Percentiles rank a stretch among this genome's conserved stretches.
Conservation (phyloP, 2,888 invertebrate species). For the Homarus gammarus region DNA sequence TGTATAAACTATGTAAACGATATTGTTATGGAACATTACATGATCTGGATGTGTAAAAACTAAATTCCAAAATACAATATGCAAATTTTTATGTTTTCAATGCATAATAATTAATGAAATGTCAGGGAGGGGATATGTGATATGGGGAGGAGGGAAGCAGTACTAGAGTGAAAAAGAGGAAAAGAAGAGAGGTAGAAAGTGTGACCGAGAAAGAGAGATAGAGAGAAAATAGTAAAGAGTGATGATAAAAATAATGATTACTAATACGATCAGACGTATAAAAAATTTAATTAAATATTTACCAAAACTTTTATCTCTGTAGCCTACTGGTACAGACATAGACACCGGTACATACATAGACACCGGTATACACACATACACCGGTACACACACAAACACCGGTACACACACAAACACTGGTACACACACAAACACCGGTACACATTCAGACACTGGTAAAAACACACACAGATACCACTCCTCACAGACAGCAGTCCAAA, state of each 20-base stretch:
- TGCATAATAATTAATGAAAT: not conserved
- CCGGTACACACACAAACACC: conserved; percentile 8
- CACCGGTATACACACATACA: too few species aligned
- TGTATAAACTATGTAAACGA: conserved; percentile 1
- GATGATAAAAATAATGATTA: not conserved
- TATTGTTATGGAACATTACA: not conserved
- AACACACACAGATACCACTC: not conserved
- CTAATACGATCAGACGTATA: too few species aligned
- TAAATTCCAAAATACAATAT: not conserved
- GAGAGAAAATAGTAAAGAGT: not conserved
- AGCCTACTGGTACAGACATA: too few species aligned
- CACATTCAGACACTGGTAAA: not conserved
- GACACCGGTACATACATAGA: not conserved
- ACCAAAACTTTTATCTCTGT: too few species aligned
- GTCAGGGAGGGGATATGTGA: not conserved
- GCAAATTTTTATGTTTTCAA: conserved; percentile 1
- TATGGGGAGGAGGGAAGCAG: not conserved
- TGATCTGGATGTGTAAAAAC: not conserved
- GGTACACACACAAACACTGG: not conserved
- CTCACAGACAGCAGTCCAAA: not conserved
- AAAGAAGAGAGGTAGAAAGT: not conserved
- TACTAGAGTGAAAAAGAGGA: not conserved
- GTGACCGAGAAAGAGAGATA: not conserved
- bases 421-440: not conserved
- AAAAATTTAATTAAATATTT: too few species aligned